Percentiles rank a stretch among this genome's conserved stretches.
Conservation (phyloP, 2,888 invertebrate species). For the Ophion costatus region DNA sequence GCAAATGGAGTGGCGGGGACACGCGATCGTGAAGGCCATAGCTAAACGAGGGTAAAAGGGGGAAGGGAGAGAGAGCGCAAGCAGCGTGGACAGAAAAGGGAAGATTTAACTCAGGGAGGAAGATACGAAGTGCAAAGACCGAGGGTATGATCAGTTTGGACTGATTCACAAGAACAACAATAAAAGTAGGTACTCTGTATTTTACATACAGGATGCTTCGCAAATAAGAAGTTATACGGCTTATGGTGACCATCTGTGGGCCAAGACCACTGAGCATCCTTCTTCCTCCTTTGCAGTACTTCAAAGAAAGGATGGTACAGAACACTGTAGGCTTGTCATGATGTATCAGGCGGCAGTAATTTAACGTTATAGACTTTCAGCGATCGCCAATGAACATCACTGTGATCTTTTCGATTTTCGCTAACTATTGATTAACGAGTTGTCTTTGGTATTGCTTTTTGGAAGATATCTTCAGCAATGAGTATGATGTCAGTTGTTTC, state of each 20-base stretch:
- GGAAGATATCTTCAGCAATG: too few relatives aligned
- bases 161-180: constrained; percentile 53
- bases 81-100: not conserved
- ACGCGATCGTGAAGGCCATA: constrained; percentile 57
- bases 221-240: not conserved
- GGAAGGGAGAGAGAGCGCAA: not conserved
- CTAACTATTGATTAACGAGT: too few relatives aligned
- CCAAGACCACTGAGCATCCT: not conserved
- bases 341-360: too few relatives aligned
- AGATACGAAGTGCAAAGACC: constrained; percentile 65
- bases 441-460: too few relatives aligned
- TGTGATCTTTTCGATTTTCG: too few relatives aligned
- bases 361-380: too few relatives aligned
- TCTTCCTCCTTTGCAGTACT: not conserved
- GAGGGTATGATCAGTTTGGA: constrained; percentile 56
- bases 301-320: not conserved
- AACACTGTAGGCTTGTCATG: not conserved
- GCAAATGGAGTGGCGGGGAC: constrained; percentile 46
- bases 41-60: constrained; percentile 30
- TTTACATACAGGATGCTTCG: not conserved
- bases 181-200: not conserved
- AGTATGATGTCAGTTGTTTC: too few relatives aligned
- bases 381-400: too few relatives aligned
- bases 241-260: not conserved
- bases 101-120: constrained; percentile 24